Conservation (phyloP, 1,140 invertebrate genomes). For the Lysiphlebus fabarum region DNA sequence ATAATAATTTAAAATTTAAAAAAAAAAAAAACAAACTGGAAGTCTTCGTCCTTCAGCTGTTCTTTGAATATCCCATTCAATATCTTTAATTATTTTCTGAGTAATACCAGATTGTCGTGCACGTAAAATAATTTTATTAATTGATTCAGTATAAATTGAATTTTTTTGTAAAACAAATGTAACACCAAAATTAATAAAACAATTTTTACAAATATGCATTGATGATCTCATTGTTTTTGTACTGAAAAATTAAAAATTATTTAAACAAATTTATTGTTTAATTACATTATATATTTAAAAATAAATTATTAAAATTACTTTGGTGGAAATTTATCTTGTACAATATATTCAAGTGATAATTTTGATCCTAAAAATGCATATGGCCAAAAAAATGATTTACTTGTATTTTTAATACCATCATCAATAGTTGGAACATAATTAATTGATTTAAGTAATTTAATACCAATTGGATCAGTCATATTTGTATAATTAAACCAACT, state of each 20-base stretch:
- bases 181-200: conserved; percentile 67
- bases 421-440: conserved; percentile 63
- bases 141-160: conserved; percentile 60
- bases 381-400: conserved; percentile 67
- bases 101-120: conserved; percentile 65
- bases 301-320: no score
- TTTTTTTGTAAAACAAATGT: conserved; percentile 60
- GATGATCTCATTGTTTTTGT: conserved; percentile 58
- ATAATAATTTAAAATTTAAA: conserved; percentile 5
- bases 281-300: no score
- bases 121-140: conserved; percentile 60
- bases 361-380: conserved; percentile 70
- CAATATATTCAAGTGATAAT: conserved; percentile 65
- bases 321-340: conserved; percentile 65
- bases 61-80: conserved; percentile 67
- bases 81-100: conserved; percentile 63
- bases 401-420: conserved; percentile 66
- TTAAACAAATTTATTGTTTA: no score
- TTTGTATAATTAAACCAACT: conserved; percentile 66
- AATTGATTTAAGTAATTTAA: conserved; percentile 62
- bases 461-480: conserved; percentile 49
- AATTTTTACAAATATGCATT: conserved; percentile 68
- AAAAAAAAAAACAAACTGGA: conserved; percentile 47
- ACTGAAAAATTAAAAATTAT: conserved; percentile 30
- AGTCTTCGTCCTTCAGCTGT: conserved; percentile 59